Conservation (phyloP, 2,797 vertebrate genomes). For the Xenops minutus region DNA sequence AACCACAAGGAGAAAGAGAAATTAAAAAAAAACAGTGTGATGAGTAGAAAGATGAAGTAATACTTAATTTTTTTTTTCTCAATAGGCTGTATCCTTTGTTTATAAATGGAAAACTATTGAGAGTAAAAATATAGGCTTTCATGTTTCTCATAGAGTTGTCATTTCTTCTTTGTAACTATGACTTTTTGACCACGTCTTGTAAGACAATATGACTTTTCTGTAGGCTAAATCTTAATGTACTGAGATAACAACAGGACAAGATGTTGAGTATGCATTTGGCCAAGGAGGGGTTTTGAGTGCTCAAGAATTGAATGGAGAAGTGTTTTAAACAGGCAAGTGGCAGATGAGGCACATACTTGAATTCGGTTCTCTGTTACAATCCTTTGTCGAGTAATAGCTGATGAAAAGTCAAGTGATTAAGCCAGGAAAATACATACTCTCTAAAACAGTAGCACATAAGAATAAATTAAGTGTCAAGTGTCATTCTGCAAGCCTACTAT, state of each 20-base stretch:
- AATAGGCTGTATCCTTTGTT: background rate
- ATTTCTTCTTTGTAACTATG: background rate
- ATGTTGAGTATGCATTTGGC: background rate
- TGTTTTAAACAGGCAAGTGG: background rate
- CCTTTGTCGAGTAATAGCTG: background rate
- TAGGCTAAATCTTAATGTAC: background rate
- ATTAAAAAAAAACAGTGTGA: background rate
- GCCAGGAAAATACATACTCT: background rate
- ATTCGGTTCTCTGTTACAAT: background rate
- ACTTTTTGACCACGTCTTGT: background rate
- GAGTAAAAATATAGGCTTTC: background rate
- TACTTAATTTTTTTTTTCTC: background rate
- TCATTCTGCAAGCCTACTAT: background rate
- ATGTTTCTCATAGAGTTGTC: background rate
- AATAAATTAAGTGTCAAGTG: background rate
- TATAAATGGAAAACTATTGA: background rate
- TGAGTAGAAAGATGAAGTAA: background rate
- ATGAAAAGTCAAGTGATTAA: constrained; percentile 15
- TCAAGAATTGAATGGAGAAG: background rate
- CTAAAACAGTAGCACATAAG: background rate
- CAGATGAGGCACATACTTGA: background rate
- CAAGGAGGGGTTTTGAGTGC: background rate
- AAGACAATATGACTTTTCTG: background rate
- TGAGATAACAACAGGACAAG: background rate
- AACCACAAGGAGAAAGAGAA: background rate